phyloP scores from a whole-genome alignment of 2,888 invertebrate genomes.

The Apocheima hispidaria region DNA sequence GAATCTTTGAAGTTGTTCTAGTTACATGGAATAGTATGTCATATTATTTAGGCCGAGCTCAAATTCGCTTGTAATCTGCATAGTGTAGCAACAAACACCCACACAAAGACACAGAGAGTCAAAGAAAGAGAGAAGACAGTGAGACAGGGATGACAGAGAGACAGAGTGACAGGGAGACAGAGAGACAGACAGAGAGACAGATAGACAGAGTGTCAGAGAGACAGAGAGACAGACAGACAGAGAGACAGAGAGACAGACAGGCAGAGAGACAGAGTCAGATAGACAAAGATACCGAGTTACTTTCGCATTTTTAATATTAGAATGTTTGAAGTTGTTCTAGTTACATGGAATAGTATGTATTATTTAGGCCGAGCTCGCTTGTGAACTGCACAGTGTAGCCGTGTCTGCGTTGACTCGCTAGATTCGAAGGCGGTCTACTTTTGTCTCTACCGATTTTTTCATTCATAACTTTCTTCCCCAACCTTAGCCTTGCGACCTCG shows the following conservation, averaged over 20 bases:
- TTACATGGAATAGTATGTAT: not conserved
- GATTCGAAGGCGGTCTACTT: constrained; percentile 5
- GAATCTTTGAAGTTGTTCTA: not conserved
- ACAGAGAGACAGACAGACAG: no score
- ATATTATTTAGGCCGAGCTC: not conserved
- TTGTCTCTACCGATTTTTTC: constrained; percentile 21
- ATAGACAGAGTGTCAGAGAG: no score
- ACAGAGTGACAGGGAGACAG: no score
- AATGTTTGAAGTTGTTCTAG: not conserved
- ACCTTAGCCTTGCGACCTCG: constrained; percentile 48
- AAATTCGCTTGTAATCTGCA: constrained; percentile 9
- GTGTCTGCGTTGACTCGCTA: not conserved
- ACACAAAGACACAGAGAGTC: no score
- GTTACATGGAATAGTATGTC: not conserved
- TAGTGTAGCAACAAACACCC: no score
- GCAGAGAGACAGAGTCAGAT: no score
- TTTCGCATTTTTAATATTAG: no score
- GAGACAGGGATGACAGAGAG: no score
- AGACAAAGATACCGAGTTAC: no score
- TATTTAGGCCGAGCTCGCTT: not conserved
- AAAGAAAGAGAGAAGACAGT: no score
- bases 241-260: no score
- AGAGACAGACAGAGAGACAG: no score
- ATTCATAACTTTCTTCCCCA: constrained; percentile 36
- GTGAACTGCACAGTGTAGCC: constrained; percentile 4